Evolutionary conservation across 1,140 invertebrate species (phyloP).

Genomic region (Leptinotarsa lineolata): DNA sequence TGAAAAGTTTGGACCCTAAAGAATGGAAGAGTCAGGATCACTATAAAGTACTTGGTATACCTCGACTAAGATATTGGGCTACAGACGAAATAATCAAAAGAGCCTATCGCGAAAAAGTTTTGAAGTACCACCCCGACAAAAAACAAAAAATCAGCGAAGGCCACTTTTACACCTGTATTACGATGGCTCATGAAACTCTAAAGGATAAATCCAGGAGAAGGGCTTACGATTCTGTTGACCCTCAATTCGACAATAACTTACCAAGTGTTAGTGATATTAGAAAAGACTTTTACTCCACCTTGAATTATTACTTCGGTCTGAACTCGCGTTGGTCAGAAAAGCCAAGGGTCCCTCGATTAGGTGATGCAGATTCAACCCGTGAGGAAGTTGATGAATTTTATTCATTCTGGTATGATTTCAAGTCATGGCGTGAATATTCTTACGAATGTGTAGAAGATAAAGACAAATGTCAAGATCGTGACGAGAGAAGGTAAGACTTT

Average conservation of each 20-base stretch:
- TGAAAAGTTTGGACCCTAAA: conserved; percentile 91
- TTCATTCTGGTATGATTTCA: conserved; percentile 95
- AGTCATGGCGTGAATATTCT: conserved; percentile 99
- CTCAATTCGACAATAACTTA: conserved; percentile 87
- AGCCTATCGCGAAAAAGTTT: conserved; percentile 89
- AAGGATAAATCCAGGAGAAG: conserved; percentile 80
- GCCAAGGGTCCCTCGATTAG: conserved; percentile 83
- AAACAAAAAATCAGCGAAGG: too few relatives aligned
- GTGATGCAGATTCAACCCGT: conserved; percentile 71
- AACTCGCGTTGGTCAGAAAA: conserved; percentile 94
- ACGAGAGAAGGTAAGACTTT: conserved; percentile 80
- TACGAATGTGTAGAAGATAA: conserved; percentile 99
- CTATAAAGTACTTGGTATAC: conserved; percentile 90
- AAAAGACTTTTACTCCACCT: conserved; percentile 82
- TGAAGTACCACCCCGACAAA: conserved; percentile 98
- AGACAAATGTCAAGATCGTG: conserved; percentile 93
- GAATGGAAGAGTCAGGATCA: conserved; percentile 98
- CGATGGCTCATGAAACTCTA: conserved; percentile 91
- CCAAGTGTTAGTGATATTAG: conserved; percentile 80
- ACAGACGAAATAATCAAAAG: conserved; percentile 90
- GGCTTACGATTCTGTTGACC: conserved; percentile 96
- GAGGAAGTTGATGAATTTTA: conserved; percentile 85
- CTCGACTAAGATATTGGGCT: conserved; percentile 73
- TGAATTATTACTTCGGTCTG: conserved; percentile 77
- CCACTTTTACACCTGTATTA: conserved; percentile 97